Percentiles rank a stretch among this genome's conserved stretches.
These are phyloP conservation scores for Eupithecia dodoneata DNA, from an alignment of 2,888 invertebrate species.

Conservation along the genomic window DNA sequence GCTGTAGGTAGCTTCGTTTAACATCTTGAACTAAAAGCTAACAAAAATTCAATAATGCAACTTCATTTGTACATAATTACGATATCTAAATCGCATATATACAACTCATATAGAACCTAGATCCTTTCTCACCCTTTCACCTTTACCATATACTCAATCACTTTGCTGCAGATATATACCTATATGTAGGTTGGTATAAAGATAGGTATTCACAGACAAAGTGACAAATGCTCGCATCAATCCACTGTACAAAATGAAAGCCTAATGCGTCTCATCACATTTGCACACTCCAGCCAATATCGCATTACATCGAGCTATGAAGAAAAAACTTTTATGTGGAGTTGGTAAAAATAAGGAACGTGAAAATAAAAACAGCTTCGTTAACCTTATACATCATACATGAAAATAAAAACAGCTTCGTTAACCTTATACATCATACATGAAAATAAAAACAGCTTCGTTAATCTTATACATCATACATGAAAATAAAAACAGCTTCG, in stretches of 20 bases:
- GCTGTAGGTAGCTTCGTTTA: too few species aligned
- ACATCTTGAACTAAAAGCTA: too few species aligned
- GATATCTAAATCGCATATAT: background rate
- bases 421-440: too few species aligned
- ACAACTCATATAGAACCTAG: background rate
- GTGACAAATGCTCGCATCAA: conserved; percentile 72
- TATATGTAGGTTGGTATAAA: background rate
- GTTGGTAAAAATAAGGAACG: background rate
- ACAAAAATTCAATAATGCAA: too few species aligned
- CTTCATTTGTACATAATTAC: background rate
- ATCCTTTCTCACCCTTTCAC: background rate
- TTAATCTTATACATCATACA: too few species aligned
- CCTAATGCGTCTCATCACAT: conserved; percentile 81
- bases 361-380: too few species aligned
- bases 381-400: too few species aligned
- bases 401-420: too few species aligned
- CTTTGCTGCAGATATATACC: conserved; percentile 4
- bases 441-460: too few species aligned
- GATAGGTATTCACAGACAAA: conserved; percentile 13
- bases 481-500: too few species aligned
- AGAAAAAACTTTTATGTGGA: background rate
- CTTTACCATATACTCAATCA: conserved; percentile 9
- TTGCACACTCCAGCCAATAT: conserved; percentile 75
- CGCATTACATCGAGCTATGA: conserved; percentile 44
- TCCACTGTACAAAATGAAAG: conserved; percentile 69